Conservation (phyloP, 2,113 vertebrate species). For the Pachypanchax playfairii region DNA sequence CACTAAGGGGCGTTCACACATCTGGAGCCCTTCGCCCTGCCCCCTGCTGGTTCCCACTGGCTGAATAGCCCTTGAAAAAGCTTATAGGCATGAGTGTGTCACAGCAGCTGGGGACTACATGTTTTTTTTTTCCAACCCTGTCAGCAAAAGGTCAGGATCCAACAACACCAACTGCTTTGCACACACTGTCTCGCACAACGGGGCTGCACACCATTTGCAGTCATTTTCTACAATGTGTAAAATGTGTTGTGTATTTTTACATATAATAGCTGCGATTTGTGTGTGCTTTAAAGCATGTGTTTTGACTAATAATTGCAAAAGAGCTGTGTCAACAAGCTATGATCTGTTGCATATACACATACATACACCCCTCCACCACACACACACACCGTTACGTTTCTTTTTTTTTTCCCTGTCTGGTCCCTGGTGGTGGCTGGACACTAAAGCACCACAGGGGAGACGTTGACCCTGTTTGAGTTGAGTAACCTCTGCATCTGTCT, state of each 20-base stretch:
- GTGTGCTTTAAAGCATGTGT: slow-evolving; percentile 15
- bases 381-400: not conserved
- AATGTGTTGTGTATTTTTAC: slow-evolving; percentile 11
- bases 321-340: slow-evolving; percentile 10
- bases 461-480: slow-evolving; percentile 73
- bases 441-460: slow-evolving; percentile 68
- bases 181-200: slow-evolving; percentile 19
- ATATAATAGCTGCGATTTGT: slow-evolving; percentile 6
- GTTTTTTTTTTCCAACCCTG: slow-evolving; percentile 64
- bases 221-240: slow-evolving; percentile 2
- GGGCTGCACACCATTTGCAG: slow-evolving; percentile 6
- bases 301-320: slow-evolving; percentile 20
- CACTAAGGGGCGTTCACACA: slow-evolving; percentile 73
- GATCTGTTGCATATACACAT: slow-evolving; percentile 10
- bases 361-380: slow-evolving; percentile 1
- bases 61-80: slow-evolving; percentile 48
- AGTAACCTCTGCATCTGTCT: slow-evolving; percentile 67
- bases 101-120: slow-evolving; percentile 72
- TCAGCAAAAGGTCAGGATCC: slow-evolving; percentile 72
- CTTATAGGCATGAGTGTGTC: slow-evolving; percentile 66
- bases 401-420: slow-evolving; percentile 7
- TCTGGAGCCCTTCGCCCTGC: slow-evolving; percentile 66
- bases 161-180: slow-evolving; percentile 38
- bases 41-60: slow-evolving; percentile 66
- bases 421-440: slow-evolving; percentile 48